Evolutionary conservation across 2,113 vertebrate species (phyloP).

Genomic region (Etia nguti): DNA sequence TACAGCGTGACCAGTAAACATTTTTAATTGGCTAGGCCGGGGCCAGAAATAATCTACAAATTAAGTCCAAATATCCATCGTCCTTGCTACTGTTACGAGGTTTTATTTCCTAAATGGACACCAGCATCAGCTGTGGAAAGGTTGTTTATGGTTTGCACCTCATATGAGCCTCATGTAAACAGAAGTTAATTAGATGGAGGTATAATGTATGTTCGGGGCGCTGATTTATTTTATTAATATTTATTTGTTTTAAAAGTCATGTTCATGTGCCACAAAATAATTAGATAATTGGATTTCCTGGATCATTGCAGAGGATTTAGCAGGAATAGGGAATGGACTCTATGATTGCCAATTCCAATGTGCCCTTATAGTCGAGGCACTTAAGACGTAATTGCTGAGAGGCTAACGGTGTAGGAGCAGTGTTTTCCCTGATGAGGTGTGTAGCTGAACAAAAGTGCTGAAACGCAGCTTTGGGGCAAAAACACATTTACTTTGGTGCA

Average conservation of each 20-base stretch:
- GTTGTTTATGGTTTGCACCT: neutral
- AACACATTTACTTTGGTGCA: neutral
- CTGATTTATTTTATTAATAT: neutral
- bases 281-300: slow-evolving; percentile 34
- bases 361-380: slow-evolving; percentile 26
- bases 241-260: neutral
- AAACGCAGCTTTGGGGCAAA: neutral
- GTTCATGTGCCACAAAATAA: slow-evolving; percentile 17
- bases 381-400: slow-evolving; percentile 37
- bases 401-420: neutral
- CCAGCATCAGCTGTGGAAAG: neutral
- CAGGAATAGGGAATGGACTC: neutral
- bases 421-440: slow-evolving; percentile 30
- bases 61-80: slow-evolving; percentile 31
- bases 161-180: slow-evolving; percentile 8
- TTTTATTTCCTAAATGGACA: slow-evolving; percentile 50
- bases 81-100: slow-evolving; percentile 33
- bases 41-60: slow-evolving; percentile 34
- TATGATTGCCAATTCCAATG: neutral
- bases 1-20: slow-evolving; percentile 52
- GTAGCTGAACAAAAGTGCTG: slow-evolving; percentile 29
- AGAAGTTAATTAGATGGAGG: slow-evolving; percentile 9
- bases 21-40: slow-evolving; percentile 60
- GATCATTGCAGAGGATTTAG: slow-evolving; percentile 33
- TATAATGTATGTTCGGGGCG: neutral